These are phyloP conservation scores for Brachyistius frenatus DNA, from an alignment of 2,113 vertebrate genomes.

Conservation along the genomic window DNA sequence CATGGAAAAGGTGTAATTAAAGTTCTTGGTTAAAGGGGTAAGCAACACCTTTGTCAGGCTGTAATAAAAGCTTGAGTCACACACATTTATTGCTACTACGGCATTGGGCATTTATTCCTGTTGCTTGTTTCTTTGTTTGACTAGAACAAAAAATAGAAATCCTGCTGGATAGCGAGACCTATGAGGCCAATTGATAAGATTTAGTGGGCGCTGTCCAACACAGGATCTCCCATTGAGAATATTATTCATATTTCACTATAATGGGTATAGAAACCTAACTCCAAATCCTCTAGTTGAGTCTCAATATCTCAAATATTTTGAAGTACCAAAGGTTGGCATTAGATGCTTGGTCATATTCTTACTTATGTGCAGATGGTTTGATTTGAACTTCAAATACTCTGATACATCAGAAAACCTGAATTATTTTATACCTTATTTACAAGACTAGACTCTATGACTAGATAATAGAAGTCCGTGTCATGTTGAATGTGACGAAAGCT, in stretches of 20 bases:
- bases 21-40: conserved; percentile 37
- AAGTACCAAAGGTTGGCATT: neutral
- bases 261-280: neutral
- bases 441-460: too few relatives aligned
- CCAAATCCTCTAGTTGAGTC: neutral
- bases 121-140: conserved; percentile 35
- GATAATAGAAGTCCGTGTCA: neutral
- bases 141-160: conserved; percentile 21
- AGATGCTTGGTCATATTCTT: neutral
- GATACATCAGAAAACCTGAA: too few relatives aligned
- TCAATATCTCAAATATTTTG: conserved; percentile 2
- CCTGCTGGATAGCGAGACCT: neutral
- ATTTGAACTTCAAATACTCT: too few relatives aligned
- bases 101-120: conserved; percentile 27
- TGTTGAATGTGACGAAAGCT: neutral
- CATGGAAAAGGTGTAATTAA: conserved; percentile 39
- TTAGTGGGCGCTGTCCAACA: neutral
- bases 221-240: neutral
- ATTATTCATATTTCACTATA: neutral
- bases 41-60: conserved; percentile 54
- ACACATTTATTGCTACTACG: conserved; percentile 36
- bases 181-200: neutral
- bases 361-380: too few relatives aligned
- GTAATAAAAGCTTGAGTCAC: conserved; percentile 61
- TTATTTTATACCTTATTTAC: neutral